Evolutionary conservation across 2,888 invertebrate species (phyloP).

Genomic region (Parthenolecanium corni): DNA sequence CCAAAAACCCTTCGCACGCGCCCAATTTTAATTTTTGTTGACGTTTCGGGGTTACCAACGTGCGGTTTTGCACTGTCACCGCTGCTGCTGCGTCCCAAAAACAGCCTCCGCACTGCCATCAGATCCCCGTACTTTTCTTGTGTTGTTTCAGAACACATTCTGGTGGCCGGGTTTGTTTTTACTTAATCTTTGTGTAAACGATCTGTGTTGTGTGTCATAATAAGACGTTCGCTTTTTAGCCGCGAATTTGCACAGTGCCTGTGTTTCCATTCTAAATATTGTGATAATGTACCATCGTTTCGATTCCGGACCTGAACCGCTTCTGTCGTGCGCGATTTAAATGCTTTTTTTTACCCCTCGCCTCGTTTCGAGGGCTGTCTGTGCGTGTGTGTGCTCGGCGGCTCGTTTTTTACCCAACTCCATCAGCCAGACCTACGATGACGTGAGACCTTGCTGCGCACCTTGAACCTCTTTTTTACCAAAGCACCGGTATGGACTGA

Average conservation of each 20-base stretch:
- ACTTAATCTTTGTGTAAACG: constrained; percentile 28
- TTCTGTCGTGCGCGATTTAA: neutral
- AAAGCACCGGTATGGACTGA: too few relatives aligned
- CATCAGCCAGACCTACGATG: too few relatives aligned
- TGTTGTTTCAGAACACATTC: constrained; percentile 28
- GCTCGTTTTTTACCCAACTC: too few relatives aligned
- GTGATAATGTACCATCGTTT: constrained; percentile 20
- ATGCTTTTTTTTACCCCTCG: neutral
- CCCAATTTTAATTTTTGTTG: constrained; percentile 20
- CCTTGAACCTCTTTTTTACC: too few relatives aligned
- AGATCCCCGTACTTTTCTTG: neutral
- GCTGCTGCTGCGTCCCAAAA: constrained; percentile 4
- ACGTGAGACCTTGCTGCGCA: too few relatives aligned
- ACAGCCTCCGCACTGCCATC: constrained; percentile 1
- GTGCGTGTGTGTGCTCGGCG: too few relatives aligned
- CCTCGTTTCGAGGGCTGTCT: too few relatives aligned
- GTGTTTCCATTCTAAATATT: constrained; percentile 28
- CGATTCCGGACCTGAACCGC: constrained; percentile 14
- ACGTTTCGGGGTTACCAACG: constrained; percentile 15
- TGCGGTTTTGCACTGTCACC: too few relatives aligned
- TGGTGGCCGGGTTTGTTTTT: constrained; percentile 20
- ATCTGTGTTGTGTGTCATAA: constrained; percentile 27
- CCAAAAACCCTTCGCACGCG: constrained; percentile 22
- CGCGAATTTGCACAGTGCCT: constrained; percentile 4
- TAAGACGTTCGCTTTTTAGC: constrained; percentile 25